Base-by-base conservation (phyloP, 1,140 invertebrate genomes). In the Panulirus ornatus region DNA sequence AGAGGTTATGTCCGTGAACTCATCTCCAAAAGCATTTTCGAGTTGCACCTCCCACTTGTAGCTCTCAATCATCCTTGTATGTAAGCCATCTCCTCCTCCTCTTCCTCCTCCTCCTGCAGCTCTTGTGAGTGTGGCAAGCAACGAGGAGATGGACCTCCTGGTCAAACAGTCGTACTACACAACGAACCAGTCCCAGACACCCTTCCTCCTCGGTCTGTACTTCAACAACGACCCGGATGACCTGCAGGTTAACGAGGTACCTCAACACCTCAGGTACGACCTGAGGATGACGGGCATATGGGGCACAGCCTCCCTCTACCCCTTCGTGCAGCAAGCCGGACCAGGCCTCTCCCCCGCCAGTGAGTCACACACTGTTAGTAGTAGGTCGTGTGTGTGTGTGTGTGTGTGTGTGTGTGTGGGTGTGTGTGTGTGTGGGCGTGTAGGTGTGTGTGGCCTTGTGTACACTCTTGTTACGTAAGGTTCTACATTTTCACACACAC, bases 271-370 rank as follows among this genome's bases (percentile, higher is more conserved):
- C 8, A 86, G 27, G 2, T 86, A 86, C 36, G 84, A 86, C 47
- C 84, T 86, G 0, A 30, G 84, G 34, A 6, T 86, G 30, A 42
- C 34, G 19, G 51, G 51, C 9, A 8, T 38, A 9, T 86, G 84
- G 84, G 51, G 51, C n/a, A 76, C 84, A 14, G 42, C 22, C 0
- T 27, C 8, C 16, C 16, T 58, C 8, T 86, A 86, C 27, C 84
- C 84, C 0, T 86, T 76, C 47, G 9, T 86, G 47, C 71, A 86
- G 84, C 36, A 47, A 6, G 66, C 84, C 36, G 84, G 84, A 1
- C 84, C 84, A n/a, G 71, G 70, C 27, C 36, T 76, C 8, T 86
- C 71, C n/a, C 16, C 70, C 11, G n/a, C 22, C 27, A 51, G 70
- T 86, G 19, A 85, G 40, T 75, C 5, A 2, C 34, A 5, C 36